These are phyloP conservation scores for Enteromius fasciolatus DNA, from an alignment of 2,797 vertebrate species.

Conservation along the genomic window DNA sequence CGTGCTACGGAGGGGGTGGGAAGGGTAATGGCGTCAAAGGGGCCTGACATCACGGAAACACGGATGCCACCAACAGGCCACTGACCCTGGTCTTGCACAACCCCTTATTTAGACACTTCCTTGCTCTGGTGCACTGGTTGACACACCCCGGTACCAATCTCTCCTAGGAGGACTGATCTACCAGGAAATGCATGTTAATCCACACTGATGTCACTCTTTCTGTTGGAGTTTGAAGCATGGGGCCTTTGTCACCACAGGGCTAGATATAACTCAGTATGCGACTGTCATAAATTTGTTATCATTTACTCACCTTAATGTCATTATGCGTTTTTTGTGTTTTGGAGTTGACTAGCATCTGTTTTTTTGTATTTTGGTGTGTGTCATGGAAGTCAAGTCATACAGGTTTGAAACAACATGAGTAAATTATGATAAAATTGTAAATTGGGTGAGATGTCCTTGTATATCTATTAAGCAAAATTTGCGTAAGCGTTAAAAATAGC, in stretches of 20 bases:
- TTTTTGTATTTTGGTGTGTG: background rate
- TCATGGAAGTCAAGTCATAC: background rate
- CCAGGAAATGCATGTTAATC: conserved; percentile 68
- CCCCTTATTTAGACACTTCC: conserved; percentile 78
- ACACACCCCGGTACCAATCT: conserved; percentile 52
- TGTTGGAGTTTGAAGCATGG: conserved; percentile 46
- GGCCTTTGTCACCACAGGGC: conserved; percentile 51
- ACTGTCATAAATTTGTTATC: background rate
- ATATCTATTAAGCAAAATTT: background rate
- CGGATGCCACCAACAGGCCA: conserved; percentile 57
- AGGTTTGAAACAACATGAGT: no score
- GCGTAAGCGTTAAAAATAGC: no score
- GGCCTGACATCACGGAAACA: conserved; percentile 76
- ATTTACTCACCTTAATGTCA: background rate
- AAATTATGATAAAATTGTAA: background rate
- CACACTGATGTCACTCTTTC: conserved; percentile 50
- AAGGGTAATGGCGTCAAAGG: conserved; percentile 56
- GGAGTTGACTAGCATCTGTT: background rate
- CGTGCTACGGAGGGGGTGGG: conserved; percentile 44
- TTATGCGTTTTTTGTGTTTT: background rate
- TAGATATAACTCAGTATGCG: conserved; percentile 24
- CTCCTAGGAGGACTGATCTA: conserved; percentile 42
- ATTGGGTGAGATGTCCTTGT: background rate
- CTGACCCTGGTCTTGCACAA: conserved; percentile 55
- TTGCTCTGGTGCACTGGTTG: conserved; percentile 57